phyloP scores from a whole-genome alignment of 2,113 vertebrate species.

The Thymallus thymallus region DNA sequence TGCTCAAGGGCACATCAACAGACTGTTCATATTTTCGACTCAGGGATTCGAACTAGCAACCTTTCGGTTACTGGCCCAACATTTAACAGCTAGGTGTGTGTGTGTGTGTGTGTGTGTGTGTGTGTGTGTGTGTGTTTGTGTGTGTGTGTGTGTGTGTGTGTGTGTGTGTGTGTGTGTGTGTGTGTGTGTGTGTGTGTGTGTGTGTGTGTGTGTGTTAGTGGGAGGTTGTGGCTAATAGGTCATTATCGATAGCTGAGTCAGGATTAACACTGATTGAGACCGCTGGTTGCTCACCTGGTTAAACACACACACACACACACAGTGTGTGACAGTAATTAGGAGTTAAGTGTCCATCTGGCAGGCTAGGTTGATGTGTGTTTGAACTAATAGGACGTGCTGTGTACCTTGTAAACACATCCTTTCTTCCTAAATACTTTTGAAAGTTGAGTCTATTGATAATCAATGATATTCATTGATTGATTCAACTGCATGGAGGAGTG shows the following conservation, averaged over 20 bases:
- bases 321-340: constrained; percentile 38
- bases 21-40: too few species aligned
- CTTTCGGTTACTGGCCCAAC: too few species aligned
- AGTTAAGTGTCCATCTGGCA: constrained; percentile 59
- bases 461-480: too few species aligned
- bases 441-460: too few species aligned
- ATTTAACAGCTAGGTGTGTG: background rate
- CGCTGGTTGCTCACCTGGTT: background rate
- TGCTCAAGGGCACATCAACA: too few species aligned
- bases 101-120: constrained; percentile 1
- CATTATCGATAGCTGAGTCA: background rate
- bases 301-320: background rate
- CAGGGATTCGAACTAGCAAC: too few species aligned
- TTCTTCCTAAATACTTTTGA: too few species aligned
- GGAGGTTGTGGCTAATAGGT: background rate
- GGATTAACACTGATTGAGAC: background rate
- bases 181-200: background rate
- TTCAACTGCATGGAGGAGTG: too few species aligned
- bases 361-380: background rate
- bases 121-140: constrained; percentile 6
- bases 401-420: too few species aligned
- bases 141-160: constrained; percentile 7
- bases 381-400: too few species aligned
- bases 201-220: background rate
- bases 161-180: constrained; percentile 14